Conservation (phyloP, 1,140 invertebrate species). For the Bombus breviceps region DNA sequence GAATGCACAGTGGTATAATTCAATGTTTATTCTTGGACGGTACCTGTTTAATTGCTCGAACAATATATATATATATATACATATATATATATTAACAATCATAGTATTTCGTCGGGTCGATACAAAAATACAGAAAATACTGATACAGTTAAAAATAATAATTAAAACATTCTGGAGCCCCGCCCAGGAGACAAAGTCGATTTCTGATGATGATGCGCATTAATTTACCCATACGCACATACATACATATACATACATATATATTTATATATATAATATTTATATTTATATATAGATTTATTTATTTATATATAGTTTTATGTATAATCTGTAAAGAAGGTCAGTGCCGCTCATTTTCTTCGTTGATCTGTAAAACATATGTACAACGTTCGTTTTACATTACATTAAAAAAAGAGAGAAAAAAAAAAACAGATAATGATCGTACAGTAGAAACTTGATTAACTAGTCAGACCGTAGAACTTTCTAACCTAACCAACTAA, state of each 20-base stretch:
- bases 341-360: slow-evolving; percentile 57
- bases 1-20: slow-evolving; percentile 71
- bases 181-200: slow-evolving; percentile 76
- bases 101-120: slow-evolving; percentile 75
- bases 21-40: slow-evolving; percentile 81
- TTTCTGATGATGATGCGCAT: slow-evolving; percentile 69
- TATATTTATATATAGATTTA: slow-evolving; percentile 51
- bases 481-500: slow-evolving; percentile 8
- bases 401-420: neutral
- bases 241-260: slow-evolving; percentile 71
- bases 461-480: neutral
- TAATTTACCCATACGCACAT: slow-evolving; percentile 60
- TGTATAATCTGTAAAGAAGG: slow-evolving; percentile 68
- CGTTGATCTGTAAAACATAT: slow-evolving; percentile 43
- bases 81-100: slow-evolving; percentile 77
- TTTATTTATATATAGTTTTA: slow-evolving; percentile 65
- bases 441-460: slow-evolving; percentile 50
- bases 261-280: slow-evolving; percentile 48
- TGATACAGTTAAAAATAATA: slow-evolving; percentile 76
- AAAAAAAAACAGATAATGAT: neutral
- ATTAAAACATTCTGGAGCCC: slow-evolving; percentile 77
- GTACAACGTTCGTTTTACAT: slow-evolving; percentile 45
- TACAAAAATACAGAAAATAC: slow-evolving; percentile 81
- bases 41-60: slow-evolving; percentile 81
- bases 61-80: slow-evolving; percentile 65